phyloP scores from a whole-genome alignment of 2,888 invertebrate species.

The Mantis religiosa region DNA sequence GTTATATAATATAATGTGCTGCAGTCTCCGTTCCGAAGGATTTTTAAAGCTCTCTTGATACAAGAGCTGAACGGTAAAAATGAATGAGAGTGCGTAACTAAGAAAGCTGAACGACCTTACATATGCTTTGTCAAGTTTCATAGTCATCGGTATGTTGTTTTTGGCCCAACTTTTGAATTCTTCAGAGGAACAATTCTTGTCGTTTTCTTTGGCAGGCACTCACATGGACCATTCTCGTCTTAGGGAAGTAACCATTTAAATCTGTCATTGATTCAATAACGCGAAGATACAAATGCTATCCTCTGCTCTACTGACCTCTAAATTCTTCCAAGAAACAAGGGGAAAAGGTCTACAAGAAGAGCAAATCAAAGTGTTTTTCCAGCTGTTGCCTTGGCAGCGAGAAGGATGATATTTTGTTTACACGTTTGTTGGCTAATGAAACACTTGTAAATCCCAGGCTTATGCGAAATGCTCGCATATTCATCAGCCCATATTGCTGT shows the following conservation, averaged over 20 bases:
- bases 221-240: background rate
- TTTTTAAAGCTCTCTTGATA: no score
- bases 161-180: background rate
- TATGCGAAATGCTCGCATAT: background rate
- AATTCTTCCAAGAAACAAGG: background rate
- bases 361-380: background rate
- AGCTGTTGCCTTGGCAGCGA: background rate
- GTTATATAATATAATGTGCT: no score
- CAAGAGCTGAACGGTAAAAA: background rate
- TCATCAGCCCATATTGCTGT: background rate
- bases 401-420: background rate
- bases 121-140: background rate
- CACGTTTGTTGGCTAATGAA: background rate
- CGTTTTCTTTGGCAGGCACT: background rate
- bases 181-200: background rate
- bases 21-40: no score
- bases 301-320: background rate
- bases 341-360: background rate
- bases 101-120: background rate
- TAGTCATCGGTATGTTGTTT: background rate
- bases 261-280: background rate
- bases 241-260: background rate
- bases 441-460: background rate
- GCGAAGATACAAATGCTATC: background rate
- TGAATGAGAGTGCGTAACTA: background rate